Evolutionary conservation across 1,140 invertebrate species (phyloP), one percentile per base, ranked within the genome.

Genomic region (Holotrichia oblita): DNA sequence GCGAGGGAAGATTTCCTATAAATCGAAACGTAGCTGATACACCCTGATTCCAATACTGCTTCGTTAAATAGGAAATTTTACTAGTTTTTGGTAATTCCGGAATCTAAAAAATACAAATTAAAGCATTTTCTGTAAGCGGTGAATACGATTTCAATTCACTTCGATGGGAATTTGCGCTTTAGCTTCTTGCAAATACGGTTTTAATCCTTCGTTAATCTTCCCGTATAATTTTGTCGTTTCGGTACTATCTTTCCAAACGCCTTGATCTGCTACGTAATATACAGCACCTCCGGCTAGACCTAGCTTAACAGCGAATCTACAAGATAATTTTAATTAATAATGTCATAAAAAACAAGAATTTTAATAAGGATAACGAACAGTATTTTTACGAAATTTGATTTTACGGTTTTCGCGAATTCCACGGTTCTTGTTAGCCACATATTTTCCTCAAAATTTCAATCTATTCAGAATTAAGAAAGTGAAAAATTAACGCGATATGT

Each of bases 11-110:
- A 78, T 89, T 82, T 2, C 86, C 81, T 14, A 90, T 77, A 81
- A 89, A 89, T 73, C 78, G 83, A 78, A 89, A 89, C 80, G 87
- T 87, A 44, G 86, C 77, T 83, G 88, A 88, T 0, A 90, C 88
- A 80, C 89, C 89, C 83, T 84, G 82, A 79, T 90, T 90, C 89
- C 89, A 90, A 79, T 88, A 89, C 76, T 88, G 85, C 83, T 88
- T 88, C 73, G 87, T 86, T 77, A 88, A 80, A 82, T 88, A 88
- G 61, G 86, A 86, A 61, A 89, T 73, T 83, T 87, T 85, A 79
- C 88, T 87, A 77, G 87, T 85, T 82, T 86, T 85, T 27, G 89
- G 89, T 72, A 89, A 81, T 40, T 86, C 86, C 41, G 89, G 89
- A 34, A 89, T 81, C 89, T 90, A 85, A 79, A 88, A 88, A 78